These are phyloP conservation scores for Ctena decussata DNA, from an alignment of 2,888 invertebrate genomes.

Conservation along the genomic window DNA sequence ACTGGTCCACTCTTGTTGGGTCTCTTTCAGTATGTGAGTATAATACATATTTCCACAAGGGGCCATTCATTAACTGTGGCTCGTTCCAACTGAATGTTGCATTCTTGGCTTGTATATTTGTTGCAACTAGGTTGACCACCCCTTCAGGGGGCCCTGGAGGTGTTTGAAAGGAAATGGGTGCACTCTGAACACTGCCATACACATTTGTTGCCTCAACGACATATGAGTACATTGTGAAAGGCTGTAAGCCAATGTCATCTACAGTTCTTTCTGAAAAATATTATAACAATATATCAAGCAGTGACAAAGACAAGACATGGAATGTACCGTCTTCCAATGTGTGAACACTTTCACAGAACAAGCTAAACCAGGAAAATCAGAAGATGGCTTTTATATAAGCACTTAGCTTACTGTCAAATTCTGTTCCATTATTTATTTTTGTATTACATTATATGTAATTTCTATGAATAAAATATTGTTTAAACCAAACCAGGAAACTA, in stretches of 20 bases:
- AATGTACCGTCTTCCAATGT: too few species aligned
- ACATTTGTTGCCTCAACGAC: slow-evolving; percentile 81
- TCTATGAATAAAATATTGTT: too few species aligned
- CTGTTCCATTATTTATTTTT: too few species aligned
- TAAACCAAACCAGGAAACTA: too few species aligned
- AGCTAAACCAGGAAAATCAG: too few species aligned
- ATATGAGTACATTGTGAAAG: slow-evolving; percentile 85
- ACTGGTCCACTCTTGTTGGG: slow-evolving; percentile 59
- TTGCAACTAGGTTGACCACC: slow-evolving; percentile 72
- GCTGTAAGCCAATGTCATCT: slow-evolving; percentile 78
- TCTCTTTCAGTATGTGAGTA: slow-evolving; percentile 63
- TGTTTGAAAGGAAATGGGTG: slow-evolving; percentile 80
- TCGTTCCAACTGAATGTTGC: slow-evolving; percentile 82
- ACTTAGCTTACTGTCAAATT: too few species aligned
- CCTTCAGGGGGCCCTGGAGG: slow-evolving; percentile 81
- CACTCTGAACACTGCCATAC: slow-evolving; percentile 79
- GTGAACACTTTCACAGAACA: too few species aligned
- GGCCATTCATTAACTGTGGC: slow-evolving; percentile 83
- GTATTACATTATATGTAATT: too few species aligned
- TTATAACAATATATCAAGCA: too few species aligned
- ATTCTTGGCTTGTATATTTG: slow-evolving; percentile 71
- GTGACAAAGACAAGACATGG: too few species aligned
- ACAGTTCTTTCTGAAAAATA: slow-evolving; percentile 72
- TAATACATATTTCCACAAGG: slow-evolving; percentile 79
- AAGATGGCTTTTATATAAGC: too few species aligned